Conservation (phyloP, 2,113 vertebrate species). For the Dinomys branickii region DNA sequence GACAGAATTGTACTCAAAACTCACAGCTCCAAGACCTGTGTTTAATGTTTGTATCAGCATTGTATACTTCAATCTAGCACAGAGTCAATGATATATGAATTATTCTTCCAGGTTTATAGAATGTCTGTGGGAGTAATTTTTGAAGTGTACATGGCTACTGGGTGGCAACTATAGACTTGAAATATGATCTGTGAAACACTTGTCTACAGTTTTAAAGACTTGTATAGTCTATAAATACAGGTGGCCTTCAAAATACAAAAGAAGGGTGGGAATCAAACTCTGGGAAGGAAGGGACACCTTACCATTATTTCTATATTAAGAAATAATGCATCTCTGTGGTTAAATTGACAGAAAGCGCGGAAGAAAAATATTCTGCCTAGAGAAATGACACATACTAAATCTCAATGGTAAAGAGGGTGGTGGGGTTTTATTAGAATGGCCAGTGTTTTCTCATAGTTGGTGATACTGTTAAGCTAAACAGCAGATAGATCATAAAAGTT, state of each 20-base stretch:
- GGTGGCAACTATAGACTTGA: not conserved
- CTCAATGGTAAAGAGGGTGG: not conserved
- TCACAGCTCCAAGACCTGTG: not conserved
- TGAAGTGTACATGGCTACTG: not conserved
- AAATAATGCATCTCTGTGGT: not conserved
- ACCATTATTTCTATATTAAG: not conserved
- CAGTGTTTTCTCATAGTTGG: not conserved
- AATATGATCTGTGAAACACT: not conserved
- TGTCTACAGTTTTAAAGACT: not conserved
- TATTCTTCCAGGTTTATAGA: not conserved
- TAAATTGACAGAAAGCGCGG: not conserved
- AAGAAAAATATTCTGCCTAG: not conserved
- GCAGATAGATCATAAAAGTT: not conserved
- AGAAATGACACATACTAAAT: not conserved
- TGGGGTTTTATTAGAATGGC: not conserved
- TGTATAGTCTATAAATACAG: not conserved
- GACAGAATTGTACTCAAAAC: not conserved
- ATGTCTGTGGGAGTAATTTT: not conserved
- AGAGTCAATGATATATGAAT: not conserved
- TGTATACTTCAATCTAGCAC: not conserved
- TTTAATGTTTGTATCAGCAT: not conserved
- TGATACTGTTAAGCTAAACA: not conserved
- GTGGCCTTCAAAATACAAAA: not conserved
- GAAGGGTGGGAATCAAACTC: not conserved
- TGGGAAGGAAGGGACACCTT: not conserved